Conservation (phyloP, 2,888 invertebrate species). For the Stenolophus ochropezus region DNA sequence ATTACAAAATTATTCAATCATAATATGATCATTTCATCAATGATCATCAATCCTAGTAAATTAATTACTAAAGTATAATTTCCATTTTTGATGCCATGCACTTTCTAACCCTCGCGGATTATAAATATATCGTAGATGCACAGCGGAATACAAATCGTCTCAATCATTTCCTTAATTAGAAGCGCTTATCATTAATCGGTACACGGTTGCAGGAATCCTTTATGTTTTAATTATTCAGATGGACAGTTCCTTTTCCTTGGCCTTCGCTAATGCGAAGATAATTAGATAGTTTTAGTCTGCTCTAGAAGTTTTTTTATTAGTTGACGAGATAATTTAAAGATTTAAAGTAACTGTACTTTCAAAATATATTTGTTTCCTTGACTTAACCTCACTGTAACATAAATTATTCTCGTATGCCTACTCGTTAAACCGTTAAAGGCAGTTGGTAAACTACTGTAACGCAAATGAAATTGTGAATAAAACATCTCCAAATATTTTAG, state of each 20-base stretch:
- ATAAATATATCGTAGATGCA: conserved; percentile 5
- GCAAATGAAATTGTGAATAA: too few species aligned
- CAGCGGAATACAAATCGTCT: conserved; percentile 32
- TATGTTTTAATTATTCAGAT: conserved; percentile 36
- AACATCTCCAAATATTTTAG: too few species aligned
- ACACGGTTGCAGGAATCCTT: conserved; percentile 2
- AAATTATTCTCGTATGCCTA: too few species aligned
- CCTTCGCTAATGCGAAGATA: conserved; percentile 31
- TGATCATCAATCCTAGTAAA: too few species aligned
- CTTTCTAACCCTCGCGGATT: too few species aligned
- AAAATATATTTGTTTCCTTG: not conserved
- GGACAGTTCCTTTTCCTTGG: conserved; percentile 23
- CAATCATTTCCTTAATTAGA: conserved; percentile 45
- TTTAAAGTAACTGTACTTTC: not conserved
- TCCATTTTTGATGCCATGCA: too few species aligned
- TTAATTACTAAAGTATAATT: too few species aligned
- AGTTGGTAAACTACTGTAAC: too few species aligned
- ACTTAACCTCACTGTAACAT: too few species aligned
- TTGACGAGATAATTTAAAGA: not conserved
- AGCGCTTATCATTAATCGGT: conserved; percentile 35
- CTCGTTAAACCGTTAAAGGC: too few species aligned
- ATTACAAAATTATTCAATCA: too few species aligned
- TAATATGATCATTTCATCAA: too few species aligned
- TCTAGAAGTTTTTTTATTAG: not conserved
- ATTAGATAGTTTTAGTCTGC: not conserved